phyloP scores from a whole-genome alignment of 2,113 vertebrate species.

The Thunnus maccoyii region DNA sequence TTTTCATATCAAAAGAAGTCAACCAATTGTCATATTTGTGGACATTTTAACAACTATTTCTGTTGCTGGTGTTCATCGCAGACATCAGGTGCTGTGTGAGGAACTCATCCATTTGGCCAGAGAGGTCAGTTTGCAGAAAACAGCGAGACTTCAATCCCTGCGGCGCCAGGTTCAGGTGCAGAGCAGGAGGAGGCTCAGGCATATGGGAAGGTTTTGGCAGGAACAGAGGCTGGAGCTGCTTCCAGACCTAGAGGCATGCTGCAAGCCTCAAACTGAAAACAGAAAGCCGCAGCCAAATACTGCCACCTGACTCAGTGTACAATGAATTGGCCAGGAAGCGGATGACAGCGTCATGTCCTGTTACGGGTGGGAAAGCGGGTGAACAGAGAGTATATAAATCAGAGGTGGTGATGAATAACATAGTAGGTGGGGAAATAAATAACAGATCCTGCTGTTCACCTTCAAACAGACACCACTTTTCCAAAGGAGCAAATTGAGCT shows the following conservation, averaged over 20 bases:
- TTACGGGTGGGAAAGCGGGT: not conserved
- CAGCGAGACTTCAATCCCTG: constrained; percentile 26
- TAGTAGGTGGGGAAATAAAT: constrained; percentile 9
- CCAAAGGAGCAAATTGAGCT: constrained; percentile 27
- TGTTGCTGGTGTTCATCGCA: constrained; percentile 7
- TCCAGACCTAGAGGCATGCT: constrained; percentile 40
- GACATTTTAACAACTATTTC: not conserved
- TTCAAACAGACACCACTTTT: constrained; percentile 33
- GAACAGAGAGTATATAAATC: constrained; percentile 14
- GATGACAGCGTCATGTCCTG: not conserved
- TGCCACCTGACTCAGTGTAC: constrained; percentile 24
- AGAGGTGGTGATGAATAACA: constrained; percentile 34
- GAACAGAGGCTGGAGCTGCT: constrained; percentile 26
- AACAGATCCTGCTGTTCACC: constrained; percentile 27
- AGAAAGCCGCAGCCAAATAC: constrained; percentile 29
- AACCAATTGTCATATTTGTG: not conserved
- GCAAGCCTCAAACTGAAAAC: constrained; percentile 26
- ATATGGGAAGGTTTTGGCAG: constrained; percentile 47
- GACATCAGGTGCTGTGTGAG: constrained; percentile 40
- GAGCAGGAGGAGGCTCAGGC: constrained; percentile 26
- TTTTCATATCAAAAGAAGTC: not conserved
- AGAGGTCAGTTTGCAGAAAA: constrained; percentile 46
- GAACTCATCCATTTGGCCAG: constrained; percentile 48
- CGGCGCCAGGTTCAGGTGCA: constrained; percentile 51
- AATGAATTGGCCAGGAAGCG: constrained; percentile 14